A percentile compares a stretch with the other conserved stretches of the same genome.
Evolutionary conservation across 2,113 vertebrate genomes (phyloP).

Genomic region (Albula glossodonta): DNA sequence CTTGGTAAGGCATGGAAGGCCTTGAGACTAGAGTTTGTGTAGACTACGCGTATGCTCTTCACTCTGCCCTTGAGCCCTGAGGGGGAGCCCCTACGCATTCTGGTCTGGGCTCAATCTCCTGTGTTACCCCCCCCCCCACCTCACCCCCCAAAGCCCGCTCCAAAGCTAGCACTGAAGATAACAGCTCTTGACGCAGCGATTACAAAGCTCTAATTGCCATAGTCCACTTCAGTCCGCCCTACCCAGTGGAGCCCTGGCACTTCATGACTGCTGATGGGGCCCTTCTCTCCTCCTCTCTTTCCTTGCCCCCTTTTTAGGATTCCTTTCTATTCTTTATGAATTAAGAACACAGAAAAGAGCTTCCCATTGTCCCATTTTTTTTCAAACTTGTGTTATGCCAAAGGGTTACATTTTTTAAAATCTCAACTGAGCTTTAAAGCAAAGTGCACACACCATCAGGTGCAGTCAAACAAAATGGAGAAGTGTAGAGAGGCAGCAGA

Average conservation of each 20-base stretch:
- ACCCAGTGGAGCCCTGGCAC: conserved; percentile 43
- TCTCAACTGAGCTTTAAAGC: no score
- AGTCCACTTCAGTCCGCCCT: conserved; percentile 48
- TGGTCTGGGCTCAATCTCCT: conserved; percentile 32
- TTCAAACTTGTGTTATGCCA: not conserved
- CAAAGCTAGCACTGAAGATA: conserved; percentile 56
- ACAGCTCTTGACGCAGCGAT: conserved; percentile 59
- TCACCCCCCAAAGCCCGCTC: conserved; percentile 10
- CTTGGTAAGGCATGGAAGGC: no score
- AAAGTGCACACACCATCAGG: no score
- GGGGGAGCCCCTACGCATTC: not conserved
- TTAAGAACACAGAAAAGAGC: conserved; percentile 31
- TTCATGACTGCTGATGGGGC: conserved; percentile 50
- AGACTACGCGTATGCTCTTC: not conserved
- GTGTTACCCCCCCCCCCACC: conserved; percentile 16
- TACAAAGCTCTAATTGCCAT: conserved; percentile 59
- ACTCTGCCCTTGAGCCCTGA: not conserved
- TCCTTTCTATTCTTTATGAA: conserved; percentile 23
- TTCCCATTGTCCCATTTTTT: conserved; percentile 30
- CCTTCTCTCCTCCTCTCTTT: not conserved
- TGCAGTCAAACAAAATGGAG: no score
- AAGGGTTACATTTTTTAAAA: no score
- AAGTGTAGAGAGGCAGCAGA: not conserved
- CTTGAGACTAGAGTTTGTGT: not conserved
- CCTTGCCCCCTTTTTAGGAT: conserved; percentile 22